These are phyloP conservation scores for Coleophora deauratella DNA, from an alignment of 2,888 invertebrate genomes.

Conservation along the genomic window DNA sequence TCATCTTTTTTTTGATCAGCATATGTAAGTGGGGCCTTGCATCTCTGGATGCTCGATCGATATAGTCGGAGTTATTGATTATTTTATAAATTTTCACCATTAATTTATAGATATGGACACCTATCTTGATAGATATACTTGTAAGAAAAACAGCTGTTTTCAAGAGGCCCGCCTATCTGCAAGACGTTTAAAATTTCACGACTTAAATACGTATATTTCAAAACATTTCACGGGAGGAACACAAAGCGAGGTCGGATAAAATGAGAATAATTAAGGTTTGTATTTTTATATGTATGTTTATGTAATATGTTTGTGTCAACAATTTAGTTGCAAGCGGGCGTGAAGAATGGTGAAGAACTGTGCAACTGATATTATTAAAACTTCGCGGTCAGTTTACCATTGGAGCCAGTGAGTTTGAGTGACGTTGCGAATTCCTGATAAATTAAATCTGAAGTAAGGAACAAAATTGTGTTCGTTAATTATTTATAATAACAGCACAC, in stretches of 20 bases:
- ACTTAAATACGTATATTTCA: not conserved
- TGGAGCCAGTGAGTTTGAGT: constrained; percentile 3
- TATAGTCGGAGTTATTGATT: too few relatives aligned
- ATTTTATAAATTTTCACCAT: too few relatives aligned
- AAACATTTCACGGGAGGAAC: constrained; percentile 1
- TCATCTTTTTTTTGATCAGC: too few relatives aligned
- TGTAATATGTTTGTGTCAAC: constrained; percentile 9
- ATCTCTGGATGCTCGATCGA: too few relatives aligned
- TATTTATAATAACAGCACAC: too few relatives aligned
- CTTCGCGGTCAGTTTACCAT: constrained; percentile 7
- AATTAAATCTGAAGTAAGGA: not conserved
- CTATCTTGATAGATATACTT: too few relatives aligned
- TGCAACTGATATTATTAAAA: not conserved
- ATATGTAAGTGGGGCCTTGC: too few relatives aligned
- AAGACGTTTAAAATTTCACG: too few relatives aligned
- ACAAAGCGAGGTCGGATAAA: constrained; percentile 8
- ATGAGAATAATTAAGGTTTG: not conserved
- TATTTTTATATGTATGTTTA: not conserved
- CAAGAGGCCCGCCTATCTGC: not conserved
- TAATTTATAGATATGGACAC: too few relatives aligned
- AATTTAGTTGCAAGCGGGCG: constrained; percentile 5
- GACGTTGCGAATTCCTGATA: not conserved
- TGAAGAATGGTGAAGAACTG: too few relatives aligned
- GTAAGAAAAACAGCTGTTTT: too few relatives aligned
- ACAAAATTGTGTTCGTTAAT: too few relatives aligned